Base-by-base conservation (phyloP, 2,888 invertebrate genomes). In the Sarcophaga rosellei region DNA sequence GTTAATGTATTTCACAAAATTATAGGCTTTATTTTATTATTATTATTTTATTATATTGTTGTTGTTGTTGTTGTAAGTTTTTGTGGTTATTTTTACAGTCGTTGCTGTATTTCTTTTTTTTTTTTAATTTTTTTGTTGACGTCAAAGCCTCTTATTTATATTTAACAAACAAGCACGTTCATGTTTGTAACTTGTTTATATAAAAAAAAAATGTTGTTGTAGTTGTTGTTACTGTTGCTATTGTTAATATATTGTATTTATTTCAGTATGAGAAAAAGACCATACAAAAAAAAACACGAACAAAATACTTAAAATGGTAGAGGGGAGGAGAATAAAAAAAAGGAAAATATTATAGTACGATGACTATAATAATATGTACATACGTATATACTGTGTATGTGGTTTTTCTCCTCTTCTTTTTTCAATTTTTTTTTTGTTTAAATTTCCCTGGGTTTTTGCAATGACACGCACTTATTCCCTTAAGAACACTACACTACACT, bases 141-240 rank as follows among this genome's bases (percentile, higher is more conserved):
- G 86, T 86, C 86, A 86, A 84, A 84, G 84, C 77, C 84, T 86
- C 84, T 81, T 84, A 78, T 59, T 78, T 81, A 70, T 70, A 81
- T 23, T 84, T 78, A 81, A 69, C 74, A 59, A 84, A 65, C 74
- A 70, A 62, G 84, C 84, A 78, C 86, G 81, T 84, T 78, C 86
- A 78, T 76, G 72, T 69, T 86, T 20, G 73, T 45, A 66, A 61
- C 61, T 73, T 73, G 21, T 63, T 66, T 70, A 44, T 35, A 35
- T 35, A 35, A 35, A 35, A 35, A 35, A 35, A 35, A 35, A 1
- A 10, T 61, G 2, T 68, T 25, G 15, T n/a, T 70, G 10, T 57
- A 57, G n/a, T 47, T 63, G 44, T 77, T 35, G 10, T 35, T 35
- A 35, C 10, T 35, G 17, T 17, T 66, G 47, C 47, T 68, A 45